Percentiles rank a stretch among this genome's conserved stretches.
phyloP scores from a whole-genome alignment of 2,888 invertebrate genomes.

The Auanema sp. region DNA sequence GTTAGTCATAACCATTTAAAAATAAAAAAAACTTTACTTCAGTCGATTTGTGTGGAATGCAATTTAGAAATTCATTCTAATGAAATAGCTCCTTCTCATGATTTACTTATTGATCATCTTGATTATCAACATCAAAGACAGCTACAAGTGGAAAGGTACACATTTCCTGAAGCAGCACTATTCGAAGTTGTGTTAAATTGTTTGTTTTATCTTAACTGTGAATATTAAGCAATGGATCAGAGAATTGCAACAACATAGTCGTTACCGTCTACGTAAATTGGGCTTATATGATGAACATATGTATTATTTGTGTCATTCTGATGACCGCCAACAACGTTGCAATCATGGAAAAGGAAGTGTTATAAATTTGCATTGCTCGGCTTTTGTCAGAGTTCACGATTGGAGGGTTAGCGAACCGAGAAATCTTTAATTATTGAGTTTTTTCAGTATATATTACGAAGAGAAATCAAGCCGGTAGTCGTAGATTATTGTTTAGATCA shows the following conservation, averaged over 20 bases:
- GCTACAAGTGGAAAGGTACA: slow-evolving; percentile 33
- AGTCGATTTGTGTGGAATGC: slow-evolving; percentile 38
- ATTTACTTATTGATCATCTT: slow-evolving; percentile 32
- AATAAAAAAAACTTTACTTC: slow-evolving; percentile 7
- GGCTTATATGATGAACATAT: slow-evolving; percentile 42
- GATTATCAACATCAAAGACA: slow-evolving; percentile 23
- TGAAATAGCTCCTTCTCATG: slow-evolving; percentile 32
- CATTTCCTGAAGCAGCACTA: slow-evolving; percentile 30
- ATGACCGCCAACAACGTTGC: slow-evolving; percentile 27
- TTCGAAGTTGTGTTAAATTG: slow-evolving; percentile 25
- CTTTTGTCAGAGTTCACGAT: slow-evolving; percentile 39
- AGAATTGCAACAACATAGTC: slow-evolving; percentile 25
- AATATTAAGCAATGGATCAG: slow-evolving; percentile 34
- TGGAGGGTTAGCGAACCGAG: slow-evolving; percentile 27
- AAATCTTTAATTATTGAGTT: too few species aligned
- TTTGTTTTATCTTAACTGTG: not conserved
- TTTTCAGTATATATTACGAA: slow-evolving; percentile 26
- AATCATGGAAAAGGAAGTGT: slow-evolving; percentile 16
- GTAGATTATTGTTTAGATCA: slow-evolving; percentile 41
- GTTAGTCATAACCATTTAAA: slow-evolving; percentile 18
- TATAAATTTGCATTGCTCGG: slow-evolving; percentile 31
- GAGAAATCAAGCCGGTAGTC: slow-evolving; percentile 21
- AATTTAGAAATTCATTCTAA: slow-evolving; percentile 20
- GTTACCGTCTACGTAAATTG: slow-evolving; percentile 25
- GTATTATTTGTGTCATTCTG: slow-evolving; percentile 40